Percentiles rank a stretch among this genome's conserved stretches.
Conservation (phyloP, 2,888 invertebrate genomes). For the Scaptomyza reducta region DNA sequence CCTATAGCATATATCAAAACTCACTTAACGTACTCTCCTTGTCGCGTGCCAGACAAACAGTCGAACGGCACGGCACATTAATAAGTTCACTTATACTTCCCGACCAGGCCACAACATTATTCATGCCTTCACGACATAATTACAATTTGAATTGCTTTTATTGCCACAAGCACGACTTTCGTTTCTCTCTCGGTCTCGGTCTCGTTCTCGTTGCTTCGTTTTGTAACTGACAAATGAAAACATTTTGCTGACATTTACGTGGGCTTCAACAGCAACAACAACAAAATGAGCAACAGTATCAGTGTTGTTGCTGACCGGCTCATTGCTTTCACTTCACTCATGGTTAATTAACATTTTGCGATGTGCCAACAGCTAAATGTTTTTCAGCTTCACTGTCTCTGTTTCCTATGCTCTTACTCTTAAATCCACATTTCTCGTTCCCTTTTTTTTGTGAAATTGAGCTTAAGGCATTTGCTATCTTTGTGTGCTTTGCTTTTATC, state of each 20-base stretch:
- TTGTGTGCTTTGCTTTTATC: constrained; percentile 41
- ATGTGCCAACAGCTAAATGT: constrained; percentile 49
- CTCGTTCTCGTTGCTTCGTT: constrained; percentile 28
- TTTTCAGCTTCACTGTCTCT: background rate
- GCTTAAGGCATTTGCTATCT: constrained; percentile 38
- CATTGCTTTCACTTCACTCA: constrained; percentile 57
- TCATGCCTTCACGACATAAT: constrained; percentile 74
- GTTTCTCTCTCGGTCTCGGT: constrained; percentile 29
- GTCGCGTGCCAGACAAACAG: constrained; percentile 55
- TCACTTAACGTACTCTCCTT: constrained; percentile 33
- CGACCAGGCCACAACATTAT: constrained; percentile 67
- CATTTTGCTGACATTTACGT: constrained; percentile 73
- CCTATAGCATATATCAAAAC: constrained; percentile 24
- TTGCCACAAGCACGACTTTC: constrained; percentile 54
- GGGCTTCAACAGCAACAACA: constrained; percentile 41
- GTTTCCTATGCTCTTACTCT: background rate
- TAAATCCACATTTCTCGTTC: constrained; percentile 47
- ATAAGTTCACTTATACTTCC: constrained; percentile 75
- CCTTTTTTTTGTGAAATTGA: constrained; percentile 17
- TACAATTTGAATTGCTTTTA: constrained; percentile 77
- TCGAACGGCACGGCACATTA: constrained; percentile 56
- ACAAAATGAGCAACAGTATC: background rate
- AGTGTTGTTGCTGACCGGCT: constrained; percentile 36
- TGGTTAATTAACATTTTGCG: constrained; percentile 71
- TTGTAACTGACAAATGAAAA: constrained; percentile 73